A percentile compares a stretch with the other conserved stretches of the same genome.
Evolutionary conservation across 2,113 vertebrate genomes (phyloP).

Genomic region (Pangasianodon hypophthalmus): DNA sequence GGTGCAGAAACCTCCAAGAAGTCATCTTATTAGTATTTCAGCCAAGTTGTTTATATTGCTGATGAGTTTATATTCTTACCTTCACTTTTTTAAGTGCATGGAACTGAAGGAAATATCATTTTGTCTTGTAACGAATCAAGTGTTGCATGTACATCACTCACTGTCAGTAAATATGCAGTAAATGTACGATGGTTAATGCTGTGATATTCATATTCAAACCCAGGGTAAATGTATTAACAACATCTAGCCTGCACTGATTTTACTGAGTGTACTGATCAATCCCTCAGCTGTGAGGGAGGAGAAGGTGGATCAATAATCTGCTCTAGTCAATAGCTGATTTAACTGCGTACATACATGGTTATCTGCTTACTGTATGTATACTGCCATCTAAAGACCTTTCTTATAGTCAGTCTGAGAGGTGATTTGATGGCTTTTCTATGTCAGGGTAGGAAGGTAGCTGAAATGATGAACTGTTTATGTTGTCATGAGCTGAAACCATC

Average conservation of each 20-base stretch:
- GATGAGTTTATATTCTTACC: neutral
- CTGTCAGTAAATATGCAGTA: neutral
- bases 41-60: neutral
- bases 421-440: neutral
- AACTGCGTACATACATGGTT: constrained; percentile 45
- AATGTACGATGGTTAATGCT: neutral
- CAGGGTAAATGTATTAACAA: neutral
- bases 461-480: neutral
- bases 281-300: constrained; percentile 54
- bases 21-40: neutral
- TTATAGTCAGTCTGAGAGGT: neutral
- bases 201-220: constrained; percentile 5
- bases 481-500: neutral
- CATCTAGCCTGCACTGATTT: constrained; percentile 8
- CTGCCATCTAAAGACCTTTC: neutral
- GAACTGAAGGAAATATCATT: neutral
- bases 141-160: neutral
- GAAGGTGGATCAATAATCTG: constrained; percentile 66
- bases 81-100: neutral
- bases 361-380: constrained; percentile 25
- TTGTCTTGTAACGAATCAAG: neutral
- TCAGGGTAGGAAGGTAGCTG: neutral
- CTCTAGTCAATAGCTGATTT: constrained; percentile 72
- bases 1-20: constrained; percentile 7
- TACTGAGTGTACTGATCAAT: constrained; percentile 6